A percentile compares a stretch with the other conserved stretches of the same genome.
Conservation (phyloP, 2,113 vertebrate species). For the Corydoras sp. region DNA sequence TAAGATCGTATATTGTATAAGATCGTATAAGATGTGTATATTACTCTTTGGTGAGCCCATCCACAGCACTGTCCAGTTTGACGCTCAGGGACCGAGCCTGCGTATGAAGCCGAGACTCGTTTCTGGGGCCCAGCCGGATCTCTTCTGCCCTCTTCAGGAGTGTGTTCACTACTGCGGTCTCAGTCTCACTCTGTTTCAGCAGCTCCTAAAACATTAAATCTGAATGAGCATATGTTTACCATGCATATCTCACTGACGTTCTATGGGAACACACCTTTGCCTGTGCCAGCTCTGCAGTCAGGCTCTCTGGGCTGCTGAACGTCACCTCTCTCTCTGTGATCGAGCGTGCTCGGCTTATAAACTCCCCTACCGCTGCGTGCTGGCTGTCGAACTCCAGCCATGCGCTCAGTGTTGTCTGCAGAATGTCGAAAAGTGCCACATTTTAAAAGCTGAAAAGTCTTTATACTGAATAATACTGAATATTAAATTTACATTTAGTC, state of each 20-base stretch:
- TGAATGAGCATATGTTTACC: not conserved
- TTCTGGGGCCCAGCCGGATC: conserved; percentile 84
- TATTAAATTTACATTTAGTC: not conserved
- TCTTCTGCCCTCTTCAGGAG: conserved; percentile 82
- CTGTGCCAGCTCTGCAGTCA: conserved; percentile 82
- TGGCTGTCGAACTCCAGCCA: conserved; percentile 93
- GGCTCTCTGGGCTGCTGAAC: conserved; percentile 89
- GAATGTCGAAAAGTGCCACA: too few species aligned
- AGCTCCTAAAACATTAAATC: conserved; percentile 66
- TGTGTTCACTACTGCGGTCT: conserved; percentile 76
- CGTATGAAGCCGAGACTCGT: conserved; percentile 72
- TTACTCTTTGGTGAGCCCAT: conserved; percentile 85
- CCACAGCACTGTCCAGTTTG: conserved; percentile 78
- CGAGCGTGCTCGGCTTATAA: conserved; percentile 78
- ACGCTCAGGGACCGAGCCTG: conserved; percentile 78
- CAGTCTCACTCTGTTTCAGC: conserved; percentile 77
- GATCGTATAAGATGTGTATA: not conserved
- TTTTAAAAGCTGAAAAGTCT: not conserved
- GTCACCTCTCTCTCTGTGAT: conserved; percentile 80
- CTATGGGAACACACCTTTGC: conserved; percentile 67
- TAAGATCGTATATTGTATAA: too few species aligned
- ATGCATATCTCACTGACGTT: not conserved
- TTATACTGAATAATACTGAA: not conserved
- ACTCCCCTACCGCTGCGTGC: conserved; percentile 79
- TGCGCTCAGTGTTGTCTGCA: conserved; percentile 80